Conservation (phyloP, 2,797 vertebrate genomes). For the Crocidura indochinensis region DNA sequence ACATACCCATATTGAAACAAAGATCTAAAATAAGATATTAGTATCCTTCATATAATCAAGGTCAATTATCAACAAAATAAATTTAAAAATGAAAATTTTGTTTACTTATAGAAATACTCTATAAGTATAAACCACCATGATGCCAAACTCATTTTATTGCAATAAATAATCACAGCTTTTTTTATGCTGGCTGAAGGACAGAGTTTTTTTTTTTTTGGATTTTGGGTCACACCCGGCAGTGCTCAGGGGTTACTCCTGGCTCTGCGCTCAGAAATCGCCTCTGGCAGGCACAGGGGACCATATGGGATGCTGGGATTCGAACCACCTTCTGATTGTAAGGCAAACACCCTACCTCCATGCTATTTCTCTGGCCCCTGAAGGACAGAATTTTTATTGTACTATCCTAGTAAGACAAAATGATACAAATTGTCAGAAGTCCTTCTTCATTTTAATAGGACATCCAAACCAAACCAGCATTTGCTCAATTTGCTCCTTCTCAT, state of each 20-base stretch:
- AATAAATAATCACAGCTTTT: conserved; percentile 19
- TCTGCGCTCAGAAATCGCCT: too few species aligned
- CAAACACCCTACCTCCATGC: too few species aligned
- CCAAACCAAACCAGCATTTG: conserved; percentile 72
- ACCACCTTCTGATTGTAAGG: too few species aligned
- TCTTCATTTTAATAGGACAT: conserved; percentile 53
- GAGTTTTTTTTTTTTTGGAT: neutral
- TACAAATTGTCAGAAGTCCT: conserved; percentile 37
- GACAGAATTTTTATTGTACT: conserved; percentile 43
- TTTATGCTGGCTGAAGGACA: conserved; percentile 10
- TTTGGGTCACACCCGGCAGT: too few species aligned
- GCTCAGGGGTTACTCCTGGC: too few species aligned
- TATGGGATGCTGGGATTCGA: too few species aligned
- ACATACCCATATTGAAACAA: conserved; percentile 60
- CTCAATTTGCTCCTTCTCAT: conserved; percentile 82
- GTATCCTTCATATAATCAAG: conserved; percentile 38
- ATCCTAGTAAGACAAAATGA: conserved; percentile 57
- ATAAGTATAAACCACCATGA: conserved; percentile 55
- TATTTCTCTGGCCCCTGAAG: neutral
- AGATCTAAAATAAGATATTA: conserved; percentile 66
- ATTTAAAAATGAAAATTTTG: conserved; percentile 67
- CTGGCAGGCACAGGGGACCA: too few species aligned
- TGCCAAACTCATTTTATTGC: conserved; percentile 27
- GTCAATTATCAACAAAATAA: conserved; percentile 67
- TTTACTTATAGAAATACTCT: conserved; percentile 60